A percentile compares a stretch with the other conserved stretches of the same genome.
phyloP scores from a whole-genome alignment of 92 coral and sea anemone species.

The Muricea muricata region DNA sequence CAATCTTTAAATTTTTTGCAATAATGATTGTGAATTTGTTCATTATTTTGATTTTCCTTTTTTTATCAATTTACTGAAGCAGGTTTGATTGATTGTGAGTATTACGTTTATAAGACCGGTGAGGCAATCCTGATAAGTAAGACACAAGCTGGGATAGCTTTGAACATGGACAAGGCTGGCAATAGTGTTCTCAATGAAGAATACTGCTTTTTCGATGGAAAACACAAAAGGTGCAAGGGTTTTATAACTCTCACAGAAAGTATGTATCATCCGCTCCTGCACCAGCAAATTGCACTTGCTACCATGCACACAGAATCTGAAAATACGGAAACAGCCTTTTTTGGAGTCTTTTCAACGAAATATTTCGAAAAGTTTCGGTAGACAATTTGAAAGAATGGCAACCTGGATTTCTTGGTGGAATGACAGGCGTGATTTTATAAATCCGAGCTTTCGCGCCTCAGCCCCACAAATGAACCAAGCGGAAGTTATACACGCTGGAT shows the following conservation, averaged over 20 bases:
- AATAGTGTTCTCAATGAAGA: neutral
- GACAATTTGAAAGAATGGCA: neutral
- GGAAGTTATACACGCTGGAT: neutral
- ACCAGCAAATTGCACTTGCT: neutral
- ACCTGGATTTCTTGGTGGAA: neutral
- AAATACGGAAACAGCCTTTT: neutral
- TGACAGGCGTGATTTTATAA: neutral
- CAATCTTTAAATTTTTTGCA: no score
- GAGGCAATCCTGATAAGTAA: no score
- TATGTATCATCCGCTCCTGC: neutral
- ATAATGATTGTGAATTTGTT: no score
- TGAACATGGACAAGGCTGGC: neutral
- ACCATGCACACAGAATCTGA: neutral
- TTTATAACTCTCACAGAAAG: neutral
- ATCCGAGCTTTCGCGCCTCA: neutral
- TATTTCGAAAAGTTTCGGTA: neutral
- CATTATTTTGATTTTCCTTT: no score
- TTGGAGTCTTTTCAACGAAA: neutral
- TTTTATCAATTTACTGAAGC: no score
- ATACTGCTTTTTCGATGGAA: no score
- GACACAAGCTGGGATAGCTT: neutral
- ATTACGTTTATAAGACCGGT: no score
- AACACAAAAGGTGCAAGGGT: neutral
- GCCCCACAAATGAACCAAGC: neutral
- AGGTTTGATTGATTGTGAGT: no score